Percentiles rank a stretch among this genome's conserved stretches.
Evolutionary conservation across 2,113 vertebrate species (phyloP).

Genomic region (Arenaria interpres): DNA sequence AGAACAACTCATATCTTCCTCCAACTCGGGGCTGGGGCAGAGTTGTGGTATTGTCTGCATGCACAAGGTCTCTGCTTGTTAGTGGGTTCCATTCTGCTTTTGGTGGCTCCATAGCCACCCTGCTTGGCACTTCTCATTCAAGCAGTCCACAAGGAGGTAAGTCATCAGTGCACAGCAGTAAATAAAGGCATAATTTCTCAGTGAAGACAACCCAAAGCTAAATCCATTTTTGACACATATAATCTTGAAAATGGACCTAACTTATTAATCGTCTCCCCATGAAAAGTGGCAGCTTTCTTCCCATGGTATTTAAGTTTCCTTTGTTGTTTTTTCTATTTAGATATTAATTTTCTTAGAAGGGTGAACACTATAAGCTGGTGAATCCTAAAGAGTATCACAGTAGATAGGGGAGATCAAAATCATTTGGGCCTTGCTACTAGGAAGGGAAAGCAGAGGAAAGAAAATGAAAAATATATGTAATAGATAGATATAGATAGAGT

Average conservation of each 20-base stretch:
- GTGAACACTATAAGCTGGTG: neutral
- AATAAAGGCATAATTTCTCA: neutral
- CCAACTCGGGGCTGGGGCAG: neutral
- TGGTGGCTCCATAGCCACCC: neutral
- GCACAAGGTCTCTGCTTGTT: neutral
- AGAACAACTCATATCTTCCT: neutral
- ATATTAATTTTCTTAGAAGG: neutral
- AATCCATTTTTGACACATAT: neutral
- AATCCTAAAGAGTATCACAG: neutral
- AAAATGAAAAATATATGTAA: neutral
- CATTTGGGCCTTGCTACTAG: neutral
- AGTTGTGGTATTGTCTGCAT: neutral
- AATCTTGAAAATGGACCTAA: neutral
- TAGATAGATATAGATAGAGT: no score
- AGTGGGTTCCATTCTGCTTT: conserved; percentile 14
- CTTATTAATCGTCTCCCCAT: neutral
- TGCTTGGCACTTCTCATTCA: neutral
- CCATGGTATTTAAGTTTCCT: neutral
- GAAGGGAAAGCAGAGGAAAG: neutral
- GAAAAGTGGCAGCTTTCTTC: neutral
- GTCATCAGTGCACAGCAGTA: neutral
- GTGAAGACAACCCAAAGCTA: neutral
- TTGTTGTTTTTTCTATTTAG: neutral
- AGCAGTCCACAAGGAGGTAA: neutral
- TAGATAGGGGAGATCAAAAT: neutral